Evolutionary conservation across 1,140 invertebrate genomes (phyloP), one percentile per base, ranked within the genome.

Genomic region (Steinernema feltiae): DNA sequence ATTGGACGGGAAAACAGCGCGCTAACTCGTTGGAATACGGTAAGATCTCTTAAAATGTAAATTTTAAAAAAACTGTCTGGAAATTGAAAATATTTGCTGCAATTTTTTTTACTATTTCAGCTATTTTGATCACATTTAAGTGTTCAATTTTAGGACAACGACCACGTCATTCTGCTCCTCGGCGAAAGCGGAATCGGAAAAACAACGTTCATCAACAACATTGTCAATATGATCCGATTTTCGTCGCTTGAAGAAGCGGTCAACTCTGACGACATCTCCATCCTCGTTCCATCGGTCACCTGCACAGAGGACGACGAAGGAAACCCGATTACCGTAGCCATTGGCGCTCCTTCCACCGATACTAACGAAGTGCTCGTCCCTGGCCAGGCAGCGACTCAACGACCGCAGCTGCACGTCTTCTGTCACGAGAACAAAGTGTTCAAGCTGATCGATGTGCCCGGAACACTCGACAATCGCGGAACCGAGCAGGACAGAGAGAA

Each of bases 391-490:
- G 41, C 41, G n/a, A 46, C 41, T 12, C 41, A 46, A n/a, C 41
- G n/a, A n/a, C 41, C 41, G n/a, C 41, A 46, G 41, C n/a, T 46
- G n/a, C 41, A 46, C 41, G 41, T 46, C n/a, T 46, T 46, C 41
- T 46, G 31, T 2, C 77, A 79, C 7, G 41, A 77, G 18, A 12
- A 12, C 21, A 24, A 30, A 1, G 48, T 85, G 15, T 74, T 77
- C 18, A 70, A 75, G 71, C 27, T 85, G 0, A 85, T 85, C 35
- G 84, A 85, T 53, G 81, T 82, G 0, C 84, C 84, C 0, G 84
- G 84, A 32, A 82, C 85, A 63, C 82, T 81, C 0, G 84, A 85
- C 30, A 77, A 76, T n/a, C 72, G 80, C 1, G 84, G 84, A 1
- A 18, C 78, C 1, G 75, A 78, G 1, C 71, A 84, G 53, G 84